phyloP scores from a whole-genome alignment of 2,797 vertebrate species.

The Typhlichthys eigenmanni region DNA sequence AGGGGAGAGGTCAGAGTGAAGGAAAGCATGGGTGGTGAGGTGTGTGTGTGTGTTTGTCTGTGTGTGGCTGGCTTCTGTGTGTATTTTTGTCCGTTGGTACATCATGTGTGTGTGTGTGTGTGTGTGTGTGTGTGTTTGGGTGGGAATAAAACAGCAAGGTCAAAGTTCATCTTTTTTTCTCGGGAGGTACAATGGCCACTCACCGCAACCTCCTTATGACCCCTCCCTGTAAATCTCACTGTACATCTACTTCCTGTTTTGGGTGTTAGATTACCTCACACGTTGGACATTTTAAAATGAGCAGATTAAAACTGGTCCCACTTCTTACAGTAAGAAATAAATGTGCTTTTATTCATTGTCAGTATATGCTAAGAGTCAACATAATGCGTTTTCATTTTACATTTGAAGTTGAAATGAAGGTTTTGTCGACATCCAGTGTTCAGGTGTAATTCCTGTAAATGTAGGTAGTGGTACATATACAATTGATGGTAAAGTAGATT shows the following conservation, averaged over 20 bases:
- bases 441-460: too few relatives aligned
- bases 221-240: too few relatives aligned
- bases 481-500: background rate
- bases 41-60: slow-evolving; percentile 7
- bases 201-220: too few relatives aligned
- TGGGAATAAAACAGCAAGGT: slow-evolving; percentile 46
- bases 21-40: slow-evolving; percentile 44
- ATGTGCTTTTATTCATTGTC: too few relatives aligned
- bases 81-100: background rate
- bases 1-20: slow-evolving; percentile 53
- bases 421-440: background rate
- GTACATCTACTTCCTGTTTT: too few relatives aligned
- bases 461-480: too few relatives aligned
- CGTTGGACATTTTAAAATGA: too few relatives aligned
- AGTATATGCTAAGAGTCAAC: background rate
- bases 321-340: too few relatives aligned
- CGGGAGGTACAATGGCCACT: slow-evolving; percentile 33
- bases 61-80: slow-evolving; percentile 4
- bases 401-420: background rate
- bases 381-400: too few relatives aligned
- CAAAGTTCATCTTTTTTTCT: slow-evolving; percentile 35
- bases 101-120: slow-evolving; percentile 52
- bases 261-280: too few relatives aligned
- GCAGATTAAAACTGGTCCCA: too few relatives aligned
- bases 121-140: slow-evolving; percentile 9